These are phyloP conservation scores for Folsomia manolachei DNA, from an alignment of 2,888 invertebrate genomes.

Conservation along the genomic window DNA sequence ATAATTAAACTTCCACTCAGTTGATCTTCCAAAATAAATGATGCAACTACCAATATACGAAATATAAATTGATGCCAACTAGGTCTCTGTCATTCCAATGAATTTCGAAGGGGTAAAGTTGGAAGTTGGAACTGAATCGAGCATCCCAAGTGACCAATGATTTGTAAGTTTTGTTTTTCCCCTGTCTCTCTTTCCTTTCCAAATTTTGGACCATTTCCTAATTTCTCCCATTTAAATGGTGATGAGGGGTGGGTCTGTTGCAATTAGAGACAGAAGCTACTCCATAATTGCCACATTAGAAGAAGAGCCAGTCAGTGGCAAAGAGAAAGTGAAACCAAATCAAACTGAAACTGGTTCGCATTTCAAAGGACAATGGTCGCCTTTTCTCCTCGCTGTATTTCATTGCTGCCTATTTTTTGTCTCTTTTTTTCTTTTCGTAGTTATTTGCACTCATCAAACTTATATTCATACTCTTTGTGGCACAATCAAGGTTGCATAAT, in stretches of 20 bases:
- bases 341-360: neutral
- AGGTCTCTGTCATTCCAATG: too few relatives aligned
- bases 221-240: slow-evolving; percentile 10
- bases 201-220: slow-evolving; percentile 7
- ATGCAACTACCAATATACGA: neutral
- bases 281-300: slow-evolving; percentile 13
- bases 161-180: slow-evolving; percentile 13
- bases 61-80: neutral
- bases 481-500: too few relatives aligned
- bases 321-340: slow-evolving; percentile 3
- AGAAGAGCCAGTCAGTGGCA: neutral
- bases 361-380: too few relatives aligned
- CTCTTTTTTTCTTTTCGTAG: too few relatives aligned
- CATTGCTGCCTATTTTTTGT: neutral
- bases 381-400: neutral
- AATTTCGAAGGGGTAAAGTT: neutral
- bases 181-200: neutral
- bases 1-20: too few relatives aligned
- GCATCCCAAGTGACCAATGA: slow-evolving; percentile 10
- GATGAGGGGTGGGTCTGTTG: slow-evolving; percentile 13
- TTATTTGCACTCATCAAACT: too few relatives aligned
- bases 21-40: neutral
- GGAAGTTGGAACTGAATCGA: neutral
- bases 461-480: too few relatives aligned
- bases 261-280: slow-evolving; percentile 17